Conservation (phyloP, 1,140 invertebrate genomes). For the Acromyrmex echinatior region DNA sequence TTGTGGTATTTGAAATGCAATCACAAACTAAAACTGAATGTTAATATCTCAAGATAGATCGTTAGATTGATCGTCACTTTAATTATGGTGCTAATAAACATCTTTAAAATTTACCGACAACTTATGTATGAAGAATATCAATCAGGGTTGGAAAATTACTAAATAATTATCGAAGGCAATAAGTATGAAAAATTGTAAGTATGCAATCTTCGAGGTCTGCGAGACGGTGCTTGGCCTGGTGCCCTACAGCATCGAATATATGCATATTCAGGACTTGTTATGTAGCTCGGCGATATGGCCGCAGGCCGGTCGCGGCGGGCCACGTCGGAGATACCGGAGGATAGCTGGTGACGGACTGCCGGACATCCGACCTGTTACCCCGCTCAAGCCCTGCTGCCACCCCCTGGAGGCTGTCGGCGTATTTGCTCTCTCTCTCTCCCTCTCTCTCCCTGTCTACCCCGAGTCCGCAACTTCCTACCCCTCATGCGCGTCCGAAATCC, state of each 20-base stretch:
- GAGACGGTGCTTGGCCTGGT: not conserved
- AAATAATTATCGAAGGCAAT: not conserved
- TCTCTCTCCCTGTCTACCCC: not conserved
- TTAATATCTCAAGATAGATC: too few relatives aligned
- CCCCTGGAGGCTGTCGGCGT: conserved; percentile 43
- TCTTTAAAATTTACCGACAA: too few relatives aligned
- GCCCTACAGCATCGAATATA: conserved; percentile 72
- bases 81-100: too few relatives aligned
- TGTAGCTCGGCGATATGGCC: conserved; percentile 78
- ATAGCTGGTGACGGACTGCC: conserved; percentile 85
- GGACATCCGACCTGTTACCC: conserved; percentile 86
- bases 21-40: too few relatives aligned
- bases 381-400: conserved; percentile 49
- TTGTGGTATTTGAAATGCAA: too few relatives aligned
- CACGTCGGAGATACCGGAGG: conserved; percentile 80
- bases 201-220: not conserved
- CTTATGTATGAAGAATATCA: too few relatives aligned
- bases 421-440: conserved; percentile 34
- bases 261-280: conserved; percentile 85
- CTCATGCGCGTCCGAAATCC: conserved; percentile 22
- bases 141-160: not conserved
- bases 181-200: conserved; percentile 4
- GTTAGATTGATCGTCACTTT: too few relatives aligned
- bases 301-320: conserved; percentile 72
- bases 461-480: conserved; percentile 57